Base-by-base conservation (phyloP, 2,113 vertebrate genomes). In the Aphyosemion australe region DNA sequence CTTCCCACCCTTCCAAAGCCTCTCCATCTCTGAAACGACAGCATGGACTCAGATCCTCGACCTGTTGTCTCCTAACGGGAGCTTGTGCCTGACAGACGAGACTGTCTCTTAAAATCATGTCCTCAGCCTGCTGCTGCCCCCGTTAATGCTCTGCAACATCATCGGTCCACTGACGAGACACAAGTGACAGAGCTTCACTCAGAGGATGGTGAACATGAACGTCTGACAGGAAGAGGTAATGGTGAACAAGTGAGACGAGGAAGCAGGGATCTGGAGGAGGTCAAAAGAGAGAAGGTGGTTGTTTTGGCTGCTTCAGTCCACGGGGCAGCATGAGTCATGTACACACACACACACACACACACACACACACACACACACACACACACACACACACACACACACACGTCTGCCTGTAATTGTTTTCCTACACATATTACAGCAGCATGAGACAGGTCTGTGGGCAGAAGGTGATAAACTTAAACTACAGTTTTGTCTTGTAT, bases 21-120 rank as follows among this genome's bases (percentile, higher is more conserved):
- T 26, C 56, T 49, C 26, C 3, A 6, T 76, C n/a, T 12, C 10
- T 52, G 21, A 55, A 74, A 78, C 83, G 87, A 90, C 80, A 84
- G 77, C 73, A 64, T 62, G 39, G 72, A 75, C 57, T 59, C 67
- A 58, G 43, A 83, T 54, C 63, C 69, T 69, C 79, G 74, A 70
- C 61, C 79, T 87, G 86, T 90, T 86, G 88, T 77, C 79, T 83
- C 72, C 86, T 87, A 80, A 78, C 75, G 2, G 32, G 45, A 37
- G 62, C 67, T 46, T 12, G 63, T 64, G 69, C 65, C 37, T 74
- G 74, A 76, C 50, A 59, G 59, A 26, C 47, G 13, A 42, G 50
- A 46, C 18, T 18, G 67, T 34, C 53, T 41, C 63, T 69, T 12
- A 13, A 42, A 20, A 45, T 47, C 58, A 39, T 42, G 58, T 64